Evolutionary conservation across 1,140 invertebrate species (phyloP).

Genomic region (Calliphora vicina): DNA sequence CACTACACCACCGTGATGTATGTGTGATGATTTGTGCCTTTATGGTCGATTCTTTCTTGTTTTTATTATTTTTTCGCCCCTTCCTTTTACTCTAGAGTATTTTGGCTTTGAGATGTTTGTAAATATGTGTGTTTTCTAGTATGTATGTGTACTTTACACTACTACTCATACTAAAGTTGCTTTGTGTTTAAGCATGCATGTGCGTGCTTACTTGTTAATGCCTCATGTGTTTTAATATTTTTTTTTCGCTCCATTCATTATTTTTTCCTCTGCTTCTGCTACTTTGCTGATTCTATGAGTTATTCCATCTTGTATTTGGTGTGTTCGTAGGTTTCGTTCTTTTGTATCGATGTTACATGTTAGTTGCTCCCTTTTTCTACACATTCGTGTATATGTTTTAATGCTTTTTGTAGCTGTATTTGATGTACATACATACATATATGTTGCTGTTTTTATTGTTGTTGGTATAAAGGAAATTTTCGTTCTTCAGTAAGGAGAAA

Average conservation of each 20-base stretch:
- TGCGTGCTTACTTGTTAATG: slow-evolving; percentile 23
- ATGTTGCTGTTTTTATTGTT: not conserved
- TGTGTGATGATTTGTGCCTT: not conserved
- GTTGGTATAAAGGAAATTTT: not conserved
- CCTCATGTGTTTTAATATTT: slow-evolving; percentile 30
- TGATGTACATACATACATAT: not conserved
- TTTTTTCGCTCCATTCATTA: not conserved
- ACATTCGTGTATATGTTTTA: not conserved
- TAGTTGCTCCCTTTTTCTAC: not conserved
- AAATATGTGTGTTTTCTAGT: not conserved
- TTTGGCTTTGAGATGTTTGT: not conserved
- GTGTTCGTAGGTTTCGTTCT: not conserved
- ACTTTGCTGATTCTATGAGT: not conserved
- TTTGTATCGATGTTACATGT: not conserved
- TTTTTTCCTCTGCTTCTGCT: not conserved
- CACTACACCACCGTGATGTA: too few species aligned
- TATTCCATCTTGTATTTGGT: not conserved
- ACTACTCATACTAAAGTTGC: not conserved
- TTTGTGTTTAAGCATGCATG: slow-evolving; percentile 22
- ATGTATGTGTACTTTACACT: not conserved
- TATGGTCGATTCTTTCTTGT: not conserved
- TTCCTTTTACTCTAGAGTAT: not conserved
- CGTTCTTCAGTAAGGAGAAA: not conserved
- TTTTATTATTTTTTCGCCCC: not conserved
- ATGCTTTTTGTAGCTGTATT: not conserved